A percentile compares a stretch with the other conserved stretches of the same genome.
Evolutionary conservation across 2,113 vertebrate species (phyloP).

Genomic region (Pelusios castaneus): DNA sequence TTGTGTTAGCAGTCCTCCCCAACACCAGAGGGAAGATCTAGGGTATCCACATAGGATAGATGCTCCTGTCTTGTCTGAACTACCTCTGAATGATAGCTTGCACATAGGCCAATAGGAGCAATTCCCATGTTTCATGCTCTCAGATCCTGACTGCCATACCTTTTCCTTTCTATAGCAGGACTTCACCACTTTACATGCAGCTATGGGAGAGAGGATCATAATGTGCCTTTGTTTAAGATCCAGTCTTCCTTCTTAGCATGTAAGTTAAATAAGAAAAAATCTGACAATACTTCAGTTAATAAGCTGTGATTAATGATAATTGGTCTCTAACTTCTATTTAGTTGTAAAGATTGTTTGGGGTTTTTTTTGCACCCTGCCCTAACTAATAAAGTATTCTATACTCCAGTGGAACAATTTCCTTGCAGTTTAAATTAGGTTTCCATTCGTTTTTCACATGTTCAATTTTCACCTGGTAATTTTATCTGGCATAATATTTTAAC

Average conservation of each 20-base stretch:
- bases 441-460: conserved; percentile 22
- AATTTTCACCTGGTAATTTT: conserved; percentile 43
- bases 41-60: neutral
- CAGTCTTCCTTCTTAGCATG: neutral
- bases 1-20: neutral
- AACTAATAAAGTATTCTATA: conserved; percentile 16
- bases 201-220: neutral
- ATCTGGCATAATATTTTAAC: conserved; percentile 47
- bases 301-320: neutral
- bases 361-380: neutral
- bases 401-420: conserved; percentile 32
- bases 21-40: too few relatives aligned
- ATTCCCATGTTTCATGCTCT: neutral
- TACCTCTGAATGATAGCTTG: neutral
- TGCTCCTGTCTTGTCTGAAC: neutral
- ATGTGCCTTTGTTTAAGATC: neutral
- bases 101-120: neutral
- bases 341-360: neutral
- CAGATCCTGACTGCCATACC: neutral
- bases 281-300: neutral
- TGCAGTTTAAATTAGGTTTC: conserved; percentile 55
- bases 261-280: neutral
- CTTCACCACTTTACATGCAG: neutral
- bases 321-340: neutral
- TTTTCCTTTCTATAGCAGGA: neutral